Conservation (phyloP, 2,888 invertebrate species). For the Trichopria drosophilae region DNA sequence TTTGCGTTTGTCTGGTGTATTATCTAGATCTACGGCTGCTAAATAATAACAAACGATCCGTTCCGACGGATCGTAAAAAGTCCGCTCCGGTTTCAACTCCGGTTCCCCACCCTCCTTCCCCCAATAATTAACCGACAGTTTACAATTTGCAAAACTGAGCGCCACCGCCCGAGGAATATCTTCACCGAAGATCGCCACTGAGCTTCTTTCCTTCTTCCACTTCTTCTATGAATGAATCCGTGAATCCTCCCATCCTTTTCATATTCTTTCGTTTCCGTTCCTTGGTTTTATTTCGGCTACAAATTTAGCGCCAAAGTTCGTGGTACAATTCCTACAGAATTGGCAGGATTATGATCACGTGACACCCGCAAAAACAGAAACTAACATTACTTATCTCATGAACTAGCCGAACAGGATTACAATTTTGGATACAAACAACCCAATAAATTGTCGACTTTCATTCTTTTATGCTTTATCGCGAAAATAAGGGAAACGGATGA, state of each 20-base stretch:
- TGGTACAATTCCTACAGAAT: constrained; percentile 30
- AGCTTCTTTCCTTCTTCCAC: constrained; percentile 22
- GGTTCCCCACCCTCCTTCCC: constrained; percentile 8
- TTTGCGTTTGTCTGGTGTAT: too few relatives aligned
- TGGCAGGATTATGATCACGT: constrained; percentile 21
- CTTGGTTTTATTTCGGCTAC: constrained; percentile 21
- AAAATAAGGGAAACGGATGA: too few relatives aligned
- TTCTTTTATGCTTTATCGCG: too few relatives aligned
- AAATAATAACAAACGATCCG: too few relatives aligned
- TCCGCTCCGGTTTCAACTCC: constrained; percentile 15
- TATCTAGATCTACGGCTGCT: too few relatives aligned
- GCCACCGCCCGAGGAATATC: constrained; percentile 31
- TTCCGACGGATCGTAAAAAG: constrained; percentile 37
- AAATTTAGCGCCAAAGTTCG: constrained; percentile 19
- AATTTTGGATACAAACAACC: too few relatives aligned
- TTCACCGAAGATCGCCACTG: too few relatives aligned
- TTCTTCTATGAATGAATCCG: constrained; percentile 2
- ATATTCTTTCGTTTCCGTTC: constrained; percentile 20
- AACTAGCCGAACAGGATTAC: too few relatives aligned
- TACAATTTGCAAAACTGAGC: constrained; percentile 42
- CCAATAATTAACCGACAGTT: constrained; percentile 41
- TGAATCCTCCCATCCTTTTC: neutral
- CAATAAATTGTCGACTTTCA: too few relatives aligned
- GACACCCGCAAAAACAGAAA: constrained; percentile 27
- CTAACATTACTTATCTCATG: too few relatives aligned